Evolutionary conservation across 2,888 invertebrate genomes (phyloP), one percentile per base, ranked within the genome.

Genomic region (Diplazon laetatorius): DNA sequence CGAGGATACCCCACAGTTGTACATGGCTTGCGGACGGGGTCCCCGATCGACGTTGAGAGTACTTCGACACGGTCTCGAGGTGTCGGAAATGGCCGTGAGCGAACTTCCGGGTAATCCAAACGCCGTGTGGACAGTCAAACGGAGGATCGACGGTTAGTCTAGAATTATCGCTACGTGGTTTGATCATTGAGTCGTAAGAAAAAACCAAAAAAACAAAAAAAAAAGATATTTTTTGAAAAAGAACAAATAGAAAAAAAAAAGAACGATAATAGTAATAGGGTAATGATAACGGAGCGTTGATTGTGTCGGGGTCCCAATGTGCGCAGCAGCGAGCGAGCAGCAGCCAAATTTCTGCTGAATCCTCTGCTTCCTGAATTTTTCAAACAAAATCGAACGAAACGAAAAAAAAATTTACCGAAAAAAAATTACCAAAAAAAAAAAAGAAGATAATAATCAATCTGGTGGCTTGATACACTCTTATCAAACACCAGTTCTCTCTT

Each of bases 21-120:
- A 99, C 91, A 95, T 98, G 88, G 94, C 98, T 1, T 99, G 99
- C 92, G 99, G 99, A 0, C 93, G 99, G 79, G 99, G 99, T 0
- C 96, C 99, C 0, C 93, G 99, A 52, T 99, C 99, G 0, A 96
- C 98, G 0, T 91, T 99, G 52, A 89, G 95, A 82, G 98, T 99
- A 0, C 92, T 99, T 9, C 93, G 99, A 22, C 99, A 99, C 91
- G 99, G 99, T 85, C 93, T 99, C 63, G 99, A 99, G 93, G 99
- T 99, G 0, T 97, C 98, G 0, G 99, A 99, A 92, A 99, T 99
- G 99, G 99, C 99, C 76, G 99, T 99, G 1, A 99, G 99, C 22
- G 99, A 99, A 91, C 92, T 99, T 84, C 99, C 99, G n/a, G 99
- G 99, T 89, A 99, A 98, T 89, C 99, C 99, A 1, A 99, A 99